Percentiles rank a stretch among this genome's conserved stretches.
Evolutionary conservation across 2,113 vertebrate genomes (phyloP).

Genomic region (Corythornis cristatus): DNA sequence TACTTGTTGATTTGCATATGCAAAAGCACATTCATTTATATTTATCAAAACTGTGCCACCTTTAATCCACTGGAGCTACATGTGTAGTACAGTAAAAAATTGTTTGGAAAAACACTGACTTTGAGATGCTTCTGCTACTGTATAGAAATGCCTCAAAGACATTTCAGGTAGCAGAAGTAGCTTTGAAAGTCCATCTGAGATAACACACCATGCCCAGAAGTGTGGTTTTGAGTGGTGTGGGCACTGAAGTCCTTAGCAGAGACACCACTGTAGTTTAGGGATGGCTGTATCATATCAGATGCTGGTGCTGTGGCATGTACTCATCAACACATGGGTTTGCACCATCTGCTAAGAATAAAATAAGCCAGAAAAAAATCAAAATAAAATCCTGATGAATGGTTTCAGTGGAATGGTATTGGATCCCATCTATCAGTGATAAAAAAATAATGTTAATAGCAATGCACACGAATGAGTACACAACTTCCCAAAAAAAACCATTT

Average conservation of each 20-base stretch:
- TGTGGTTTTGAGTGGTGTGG: neutral
- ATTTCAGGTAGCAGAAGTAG: neutral
- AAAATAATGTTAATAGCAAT: conserved; percentile 29
- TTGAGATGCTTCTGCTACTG: neutral
- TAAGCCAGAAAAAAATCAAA: conserved; percentile 57
- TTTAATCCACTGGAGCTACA: neutral
- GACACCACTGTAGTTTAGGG: neutral
- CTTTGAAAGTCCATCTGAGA: neutral
- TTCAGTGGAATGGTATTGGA: neutral
- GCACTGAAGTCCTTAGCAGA: neutral
- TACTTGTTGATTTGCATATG: neutral
- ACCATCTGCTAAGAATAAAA: conserved; percentile 59
- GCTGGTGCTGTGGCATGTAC: conserved; percentile 13
- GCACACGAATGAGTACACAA: neutral
- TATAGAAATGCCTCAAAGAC: neutral
- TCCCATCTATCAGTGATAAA: neutral
- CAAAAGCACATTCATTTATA: neutral
- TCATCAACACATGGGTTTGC: conserved; percentile 19
- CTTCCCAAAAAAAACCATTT: conserved; percentile 35
- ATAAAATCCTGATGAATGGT: conserved; percentile 42
- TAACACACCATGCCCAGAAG: neutral
- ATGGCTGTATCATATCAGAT: neutral
- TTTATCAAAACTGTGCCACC: neutral
- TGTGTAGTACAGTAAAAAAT: neutral
- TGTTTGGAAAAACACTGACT: neutral